phyloP scores from a whole-genome alignment of 92 coral and sea anemone genomes.

The Pocillopora meandrina region DNA sequence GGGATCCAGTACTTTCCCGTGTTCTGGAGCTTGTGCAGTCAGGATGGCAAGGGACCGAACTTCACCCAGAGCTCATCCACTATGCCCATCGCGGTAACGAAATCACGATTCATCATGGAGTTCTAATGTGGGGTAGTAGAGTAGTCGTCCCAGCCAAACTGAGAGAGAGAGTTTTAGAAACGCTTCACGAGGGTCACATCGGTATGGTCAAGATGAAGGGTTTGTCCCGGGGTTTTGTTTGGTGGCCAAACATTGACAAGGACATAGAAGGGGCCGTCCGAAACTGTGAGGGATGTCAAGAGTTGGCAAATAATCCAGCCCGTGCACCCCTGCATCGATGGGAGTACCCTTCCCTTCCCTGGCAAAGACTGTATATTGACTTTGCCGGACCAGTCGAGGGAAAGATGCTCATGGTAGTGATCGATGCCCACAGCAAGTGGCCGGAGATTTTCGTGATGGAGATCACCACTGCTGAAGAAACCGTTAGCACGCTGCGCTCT shows the following conservation, averaged over 20 bases:
- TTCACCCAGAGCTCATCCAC: slow-evolving; percentile 24
- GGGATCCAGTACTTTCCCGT: slow-evolving; percentile 37
- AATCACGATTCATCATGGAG: slow-evolving; percentile 14
- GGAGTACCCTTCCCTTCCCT: no score
- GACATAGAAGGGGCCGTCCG: no score
- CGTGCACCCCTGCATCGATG: slow-evolving; percentile 8
- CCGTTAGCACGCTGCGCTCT: no score
- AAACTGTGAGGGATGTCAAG: slow-evolving; percentile 51
- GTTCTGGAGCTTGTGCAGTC: not conserved
- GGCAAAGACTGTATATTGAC: slow-evolving; percentile 5
- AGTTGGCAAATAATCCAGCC: not conserved
- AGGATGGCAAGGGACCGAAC: slow-evolving; percentile 41
- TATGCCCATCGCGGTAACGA: slow-evolving; percentile 33
- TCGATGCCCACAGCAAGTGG: slow-evolving; percentile 63
- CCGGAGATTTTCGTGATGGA: no score
- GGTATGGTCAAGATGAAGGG: no score
- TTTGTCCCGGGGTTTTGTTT: no score
- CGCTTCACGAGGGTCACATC: no score
- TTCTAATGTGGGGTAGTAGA: no score
- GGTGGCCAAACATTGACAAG: no score
- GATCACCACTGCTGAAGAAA: no score
- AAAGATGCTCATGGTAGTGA: slow-evolving; percentile 34
- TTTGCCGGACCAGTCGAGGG: slow-evolving; percentile 52
- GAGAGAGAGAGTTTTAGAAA: no score
- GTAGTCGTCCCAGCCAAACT: no score